Base-by-base conservation (phyloP, 1,140 invertebrate species). In the Leptinotarsa lineolata region DNA sequence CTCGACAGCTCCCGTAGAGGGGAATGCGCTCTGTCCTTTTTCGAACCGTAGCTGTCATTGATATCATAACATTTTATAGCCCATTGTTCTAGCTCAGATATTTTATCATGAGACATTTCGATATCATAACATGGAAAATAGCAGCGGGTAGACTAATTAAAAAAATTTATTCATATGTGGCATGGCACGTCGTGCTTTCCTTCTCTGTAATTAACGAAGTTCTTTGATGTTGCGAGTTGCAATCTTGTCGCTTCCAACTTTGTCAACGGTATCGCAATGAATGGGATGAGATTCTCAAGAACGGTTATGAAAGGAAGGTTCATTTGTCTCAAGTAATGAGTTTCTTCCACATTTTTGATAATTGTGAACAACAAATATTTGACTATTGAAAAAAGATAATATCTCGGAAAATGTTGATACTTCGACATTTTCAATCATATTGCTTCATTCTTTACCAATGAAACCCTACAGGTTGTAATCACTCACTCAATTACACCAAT, bases 61-160 rank as follows among this genome's bases (percentile, higher is more conserved):
- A 72, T 74, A 74, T 74, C 73, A 76, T 76, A 76, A 76, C 75
- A 76, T 78, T 78, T 78, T 78, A 78, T 78, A 66, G 66, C 73
- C 77, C 73, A 78, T 78, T 78, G 77, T 78, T 78, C 65, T 30
- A 63, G 16, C 58, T 61, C 61, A 22, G 68, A 44, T 70, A 70
- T 70, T 68, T 70, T 39, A 70, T 58, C 54, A 60, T 30, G 46
- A 39, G 68, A n/a, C 54, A 70, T 70, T 24, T 22, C 68, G 68
- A 70, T 58, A 68, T 68, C 66, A 68, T 68, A 68, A 68, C 66
- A 70, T 54, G 68, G 21, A 58, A 70, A 70, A 39, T 24, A 58
- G 21, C 54, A 44, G 24, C 45, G 39, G 30, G 66, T 58, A 64
- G 48, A 73, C 64, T 73, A 73, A 73, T 73, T 73, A 73, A 73